Percentiles rank a stretch among this genome's conserved stretches.
These are phyloP conservation scores for Drosophila ogumai DNA, from an alignment of 1,140 invertebrate genomes.

Conservation along the genomic window DNA sequence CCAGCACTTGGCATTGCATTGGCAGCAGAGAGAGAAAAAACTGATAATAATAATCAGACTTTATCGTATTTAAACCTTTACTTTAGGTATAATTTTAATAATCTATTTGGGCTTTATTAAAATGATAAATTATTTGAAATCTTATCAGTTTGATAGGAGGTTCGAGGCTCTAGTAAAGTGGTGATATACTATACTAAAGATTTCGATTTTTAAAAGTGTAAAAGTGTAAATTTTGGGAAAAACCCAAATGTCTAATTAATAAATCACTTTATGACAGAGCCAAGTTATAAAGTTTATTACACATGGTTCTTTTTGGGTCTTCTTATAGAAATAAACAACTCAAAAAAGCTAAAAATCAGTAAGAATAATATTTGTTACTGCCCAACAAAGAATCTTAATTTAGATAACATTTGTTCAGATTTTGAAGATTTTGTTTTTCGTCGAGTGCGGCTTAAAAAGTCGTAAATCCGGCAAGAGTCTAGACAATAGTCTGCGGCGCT, in stretches of 20 bases:
- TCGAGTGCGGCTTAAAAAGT: conserved; percentile 17
- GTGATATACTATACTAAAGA: no score
- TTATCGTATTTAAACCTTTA: neutral
- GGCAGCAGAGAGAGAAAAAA: conserved; percentile 6
- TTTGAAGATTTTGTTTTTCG: conserved; percentile 9
- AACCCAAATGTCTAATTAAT: neutral
- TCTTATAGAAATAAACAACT: no score
- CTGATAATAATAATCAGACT: neutral
- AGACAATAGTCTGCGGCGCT: conserved; percentile 44
- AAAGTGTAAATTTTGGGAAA: neutral
- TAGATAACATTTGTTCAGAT: neutral
- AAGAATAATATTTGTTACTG: neutral
- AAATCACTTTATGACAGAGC: neutral
- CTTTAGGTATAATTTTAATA: neutral
- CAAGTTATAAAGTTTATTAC: conserved; percentile 1
- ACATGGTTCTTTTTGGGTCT: neutral
- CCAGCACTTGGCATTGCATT: conserved; percentile 43
- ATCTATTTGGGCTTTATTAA: neutral
- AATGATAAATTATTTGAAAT: neutral
- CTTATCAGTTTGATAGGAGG: neutral
- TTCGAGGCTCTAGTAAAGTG: neutral
- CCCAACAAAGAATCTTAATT: neutral
- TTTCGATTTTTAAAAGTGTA: no score
- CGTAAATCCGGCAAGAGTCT: conserved; percentile 40
- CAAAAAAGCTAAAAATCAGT: neutral